Conservation (phyloP, 2,113 vertebrate genomes). For the Scolopax mira region DNA sequence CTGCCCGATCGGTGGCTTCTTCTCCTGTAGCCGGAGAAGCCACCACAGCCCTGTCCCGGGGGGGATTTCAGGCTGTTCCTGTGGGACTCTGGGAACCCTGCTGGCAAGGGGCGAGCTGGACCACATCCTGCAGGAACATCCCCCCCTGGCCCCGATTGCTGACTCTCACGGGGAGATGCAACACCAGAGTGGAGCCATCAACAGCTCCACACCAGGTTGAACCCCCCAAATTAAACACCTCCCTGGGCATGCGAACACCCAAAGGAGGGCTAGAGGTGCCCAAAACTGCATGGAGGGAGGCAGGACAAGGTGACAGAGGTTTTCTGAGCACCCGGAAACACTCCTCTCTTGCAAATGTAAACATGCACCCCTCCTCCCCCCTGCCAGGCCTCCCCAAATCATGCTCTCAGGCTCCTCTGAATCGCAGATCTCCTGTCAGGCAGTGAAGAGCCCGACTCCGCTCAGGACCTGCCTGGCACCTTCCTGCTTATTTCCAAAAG, state of each 20-base stretch:
- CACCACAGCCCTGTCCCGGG: background rate
- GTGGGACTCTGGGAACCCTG: fast-evolving
- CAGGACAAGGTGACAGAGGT: background rate
- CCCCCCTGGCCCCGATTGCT: fast-evolving
- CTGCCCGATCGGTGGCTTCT: background rate
- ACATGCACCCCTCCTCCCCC: background rate
- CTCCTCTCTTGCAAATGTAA: background rate
- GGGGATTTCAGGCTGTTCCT: fast-evolving
- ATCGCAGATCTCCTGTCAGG: background rate
- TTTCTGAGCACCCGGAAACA: background rate
- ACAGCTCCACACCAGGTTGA: background rate
- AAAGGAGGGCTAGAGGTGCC: background rate
- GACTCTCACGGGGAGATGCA: background rate
- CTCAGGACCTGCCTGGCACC: background rate
- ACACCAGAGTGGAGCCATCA: background rate
- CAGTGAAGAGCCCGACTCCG: background rate
- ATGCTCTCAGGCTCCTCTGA: background rate
- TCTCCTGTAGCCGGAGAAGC: background rate
- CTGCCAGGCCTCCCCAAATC: background rate
- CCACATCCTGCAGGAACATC: fast-evolving
- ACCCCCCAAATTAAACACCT: background rate
- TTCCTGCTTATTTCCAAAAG: constrained; percentile 4
- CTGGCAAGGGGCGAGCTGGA: background rate
- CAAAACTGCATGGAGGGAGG: background rate
- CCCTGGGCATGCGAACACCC: fast-evolving